phyloP scores from a whole-genome alignment of 2,113 vertebrate genomes.

The Oenanthe oenanthe region DNA sequence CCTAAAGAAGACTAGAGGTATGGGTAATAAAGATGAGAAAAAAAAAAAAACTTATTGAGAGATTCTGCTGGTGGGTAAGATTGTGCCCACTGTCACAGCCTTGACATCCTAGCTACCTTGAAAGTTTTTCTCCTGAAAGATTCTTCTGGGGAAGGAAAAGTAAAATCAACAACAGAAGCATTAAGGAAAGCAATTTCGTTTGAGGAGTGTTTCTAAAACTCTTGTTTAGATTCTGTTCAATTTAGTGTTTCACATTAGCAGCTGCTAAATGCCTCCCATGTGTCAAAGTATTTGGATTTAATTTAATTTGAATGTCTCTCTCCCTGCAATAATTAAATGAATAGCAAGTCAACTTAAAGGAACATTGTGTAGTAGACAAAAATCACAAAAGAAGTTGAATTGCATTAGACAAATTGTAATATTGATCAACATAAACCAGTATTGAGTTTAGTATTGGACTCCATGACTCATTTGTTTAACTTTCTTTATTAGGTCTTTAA shows the following conservation, averaged over 20 bases:
- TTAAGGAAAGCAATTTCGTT: conserved; percentile 12
- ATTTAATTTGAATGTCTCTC: conserved; percentile 39
- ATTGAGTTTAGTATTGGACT: conserved; percentile 11
- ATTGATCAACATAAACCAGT: conserved; percentile 36
- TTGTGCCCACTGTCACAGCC: background rate
- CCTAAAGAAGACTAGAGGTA: background rate
- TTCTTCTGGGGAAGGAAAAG: background rate
- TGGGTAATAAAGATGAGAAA: background rate
- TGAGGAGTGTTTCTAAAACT: background rate
- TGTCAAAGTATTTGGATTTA: conserved; percentile 44
- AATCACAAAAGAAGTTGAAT: conserved; percentile 38
- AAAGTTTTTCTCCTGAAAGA: background rate
- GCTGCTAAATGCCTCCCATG: conserved; percentile 25
- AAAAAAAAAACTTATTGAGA: background rate
- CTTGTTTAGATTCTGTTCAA: conserved; percentile 46
- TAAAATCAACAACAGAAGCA: background rate
- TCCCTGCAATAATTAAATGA: conserved; percentile 45
- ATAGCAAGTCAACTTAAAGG: conserved; percentile 24
- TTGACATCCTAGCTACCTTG: background rate
- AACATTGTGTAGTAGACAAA: conserved; percentile 4
- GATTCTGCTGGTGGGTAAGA: background rate
- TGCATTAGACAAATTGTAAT: conserved; percentile 50
- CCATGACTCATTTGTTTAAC: background rate
- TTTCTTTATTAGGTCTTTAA: conserved; percentile 5
- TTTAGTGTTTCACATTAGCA: conserved; percentile 45